These are phyloP conservation scores for Seriola rivoliana DNA, from an alignment of 2,113 vertebrate species.

Conservation along the genomic window DNA sequence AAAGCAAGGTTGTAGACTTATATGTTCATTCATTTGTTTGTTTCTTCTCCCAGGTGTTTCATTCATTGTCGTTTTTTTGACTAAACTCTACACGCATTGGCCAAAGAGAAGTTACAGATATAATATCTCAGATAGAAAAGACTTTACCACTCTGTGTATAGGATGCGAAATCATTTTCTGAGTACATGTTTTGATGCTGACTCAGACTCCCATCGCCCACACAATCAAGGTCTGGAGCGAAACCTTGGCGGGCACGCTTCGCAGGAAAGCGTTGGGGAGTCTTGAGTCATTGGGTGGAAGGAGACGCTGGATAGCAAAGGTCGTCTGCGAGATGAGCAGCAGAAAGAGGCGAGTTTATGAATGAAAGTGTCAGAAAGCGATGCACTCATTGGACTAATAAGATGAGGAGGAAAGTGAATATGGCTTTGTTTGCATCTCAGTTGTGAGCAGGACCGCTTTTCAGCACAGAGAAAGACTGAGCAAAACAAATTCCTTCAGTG, in stretches of 20 bases:
- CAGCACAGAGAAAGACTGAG: background rate
- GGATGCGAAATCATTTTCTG: background rate
- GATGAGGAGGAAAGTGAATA: background rate
- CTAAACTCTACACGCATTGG: no score
- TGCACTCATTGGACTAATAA: background rate
- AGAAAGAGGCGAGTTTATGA: background rate
- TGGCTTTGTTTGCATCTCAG: background rate
- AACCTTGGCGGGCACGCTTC: background rate
- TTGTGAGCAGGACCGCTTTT: background rate
- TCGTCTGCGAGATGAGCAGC: background rate
- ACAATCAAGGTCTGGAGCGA: background rate
- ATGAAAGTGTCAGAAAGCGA: conserved; percentile 8
- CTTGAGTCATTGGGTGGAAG: conserved; percentile 48
- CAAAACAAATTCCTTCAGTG: no score
- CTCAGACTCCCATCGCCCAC: conserved; percentile 40
- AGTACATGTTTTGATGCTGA: conserved; percentile 3
- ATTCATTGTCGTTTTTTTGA: background rate
- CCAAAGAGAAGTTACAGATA: background rate
- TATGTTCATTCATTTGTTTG: background rate
- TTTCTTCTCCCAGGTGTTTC: background rate
- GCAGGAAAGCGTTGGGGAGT: conserved; percentile 22
- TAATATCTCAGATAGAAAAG: background rate
- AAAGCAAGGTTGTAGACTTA: no score
- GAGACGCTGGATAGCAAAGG: background rate
- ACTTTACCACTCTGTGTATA: background rate